These are phyloP conservation scores for Turnix velox DNA, from an alignment of 2,113 vertebrate genomes.

Conservation along the genomic window DNA sequence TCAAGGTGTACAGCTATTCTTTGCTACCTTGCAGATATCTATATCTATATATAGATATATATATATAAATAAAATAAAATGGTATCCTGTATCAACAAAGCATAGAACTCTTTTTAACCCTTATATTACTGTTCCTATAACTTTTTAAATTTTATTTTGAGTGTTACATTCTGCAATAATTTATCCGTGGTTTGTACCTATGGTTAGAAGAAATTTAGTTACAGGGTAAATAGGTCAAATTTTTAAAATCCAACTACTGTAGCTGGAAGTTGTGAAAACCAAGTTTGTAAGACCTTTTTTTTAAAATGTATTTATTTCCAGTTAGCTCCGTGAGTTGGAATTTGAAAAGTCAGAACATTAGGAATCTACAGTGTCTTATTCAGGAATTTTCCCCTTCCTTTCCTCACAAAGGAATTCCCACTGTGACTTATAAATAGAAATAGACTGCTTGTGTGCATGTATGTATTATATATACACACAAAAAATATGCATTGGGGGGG, in stretches of 20 bases:
- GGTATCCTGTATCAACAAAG: constrained; percentile 73
- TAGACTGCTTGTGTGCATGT: constrained; percentile 77
- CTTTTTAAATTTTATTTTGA: constrained; percentile 59
- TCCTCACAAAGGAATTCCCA: constrained; percentile 81
- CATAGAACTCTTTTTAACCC: constrained; percentile 74
- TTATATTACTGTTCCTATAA: constrained; percentile 68
- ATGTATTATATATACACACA: constrained; percentile 77
- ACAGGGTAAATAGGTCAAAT: constrained; percentile 78
- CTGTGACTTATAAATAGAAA: constrained; percentile 81
- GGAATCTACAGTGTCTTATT: constrained; percentile 77
- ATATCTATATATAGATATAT: constrained; percentile 69
- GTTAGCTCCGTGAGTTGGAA: constrained; percentile 75
- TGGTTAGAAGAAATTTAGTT: constrained; percentile 77
- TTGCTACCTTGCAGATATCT: constrained; percentile 84
- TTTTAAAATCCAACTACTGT: constrained; percentile 70
- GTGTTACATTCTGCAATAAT: constrained; percentile 73
- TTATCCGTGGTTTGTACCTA: constrained; percentile 78
- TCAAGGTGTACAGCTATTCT: constrained; percentile 81
- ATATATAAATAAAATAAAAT: constrained; percentile 70
- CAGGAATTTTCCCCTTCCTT: constrained; percentile 72
- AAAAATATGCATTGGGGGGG: constrained; percentile 74
- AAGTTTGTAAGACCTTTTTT: constrained; percentile 69
- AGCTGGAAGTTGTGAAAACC: constrained; percentile 75
- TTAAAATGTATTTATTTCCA: constrained; percentile 72
- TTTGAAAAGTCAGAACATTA: constrained; percentile 72